Base-by-base conservation (phyloP, 1,140 invertebrate genomes). In the Plodia interpunctella region DNA sequence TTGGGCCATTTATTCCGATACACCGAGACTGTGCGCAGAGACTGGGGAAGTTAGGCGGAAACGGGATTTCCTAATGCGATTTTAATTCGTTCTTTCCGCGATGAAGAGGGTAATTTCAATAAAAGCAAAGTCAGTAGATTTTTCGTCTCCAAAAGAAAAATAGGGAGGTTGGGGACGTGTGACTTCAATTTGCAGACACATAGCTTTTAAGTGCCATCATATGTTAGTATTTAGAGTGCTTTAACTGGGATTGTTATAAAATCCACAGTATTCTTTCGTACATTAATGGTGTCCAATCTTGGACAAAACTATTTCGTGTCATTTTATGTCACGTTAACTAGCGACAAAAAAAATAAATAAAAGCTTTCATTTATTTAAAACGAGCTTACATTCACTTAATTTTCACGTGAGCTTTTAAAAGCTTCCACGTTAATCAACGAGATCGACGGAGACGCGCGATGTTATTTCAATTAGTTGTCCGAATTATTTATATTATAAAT, bases 1-100 rank as follows among this genome's bases (percentile, higher is more conserved):
- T 83, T 76, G 70, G 78, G 76, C 82, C 83, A 86, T 88, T 88
- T 85, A 83, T 86, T 85, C 76, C 79, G 80, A 88, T 88, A 86
- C 80, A 86, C 83, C 80, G 75, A 70, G 76, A 80, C 72, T 76
- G 72, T 66, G 78, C 66, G 76, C 82, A 80, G 74, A 77, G 76
- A 78, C 74, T 82, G 81, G 82, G 76, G 85, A 88, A 86, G 82
- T 88, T 86, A 76, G 85, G 78, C 80, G 82, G 79, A 66, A 81
- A 82, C 82, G 73, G 82, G 79, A 84, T 87, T 83, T 80, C 74
- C 74, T 84, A 80, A 77, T 84, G 82, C 74, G 70, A 85, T 85
- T 87, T 87, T 87, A 87, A 87, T 87, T 87, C 82, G 77, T 78
- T 85, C 80, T 78, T 78, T 76, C 78, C 72, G 75, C 78, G 72